Conservation (phyloP, 1,140 invertebrate species). For the Apis dorsata region DNA sequence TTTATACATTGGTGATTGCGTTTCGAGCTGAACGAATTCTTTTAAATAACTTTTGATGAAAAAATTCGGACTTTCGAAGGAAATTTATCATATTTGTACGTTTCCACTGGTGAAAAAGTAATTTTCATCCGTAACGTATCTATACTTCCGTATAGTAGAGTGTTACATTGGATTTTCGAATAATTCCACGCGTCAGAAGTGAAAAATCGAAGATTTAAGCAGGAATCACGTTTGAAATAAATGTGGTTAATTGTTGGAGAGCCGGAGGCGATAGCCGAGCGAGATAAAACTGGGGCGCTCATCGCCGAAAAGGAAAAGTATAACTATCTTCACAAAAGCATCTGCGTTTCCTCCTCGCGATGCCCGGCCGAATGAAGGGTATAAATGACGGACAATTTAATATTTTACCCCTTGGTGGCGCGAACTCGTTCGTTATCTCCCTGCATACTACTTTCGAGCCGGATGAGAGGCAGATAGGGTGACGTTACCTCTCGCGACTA, state of each 20-base stretch:
- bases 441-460: constrained; percentile 36
- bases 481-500: constrained; percentile 56
- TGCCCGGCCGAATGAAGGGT: constrained; percentile 37
- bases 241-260: constrained; percentile 36
- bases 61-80: too few species aligned
- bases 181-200: not conserved
- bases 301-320: not conserved
- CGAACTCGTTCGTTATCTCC: constrained; percentile 55
- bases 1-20: too few species aligned
- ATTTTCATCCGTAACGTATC: too few species aligned
- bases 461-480: constrained; percentile 57
- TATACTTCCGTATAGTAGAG: too few species aligned
- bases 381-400: constrained; percentile 63
- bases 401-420: constrained; percentile 58
- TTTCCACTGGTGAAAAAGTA: not conserved
- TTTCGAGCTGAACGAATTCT: too few species aligned
- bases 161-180: not conserved
- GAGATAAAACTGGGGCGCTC: constrained; percentile 18
- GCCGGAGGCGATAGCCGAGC: not conserved
- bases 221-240: constrained; percentile 16
- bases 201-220: constrained; percentile 31
- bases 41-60: too few species aligned
- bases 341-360: constrained; percentile 42
- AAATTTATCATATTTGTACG: too few species aligned
- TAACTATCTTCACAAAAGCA: constrained; percentile 17